phyloP scores from a whole-genome alignment of 2,113 vertebrate species.

The Morphnarchus princeps region DNA sequence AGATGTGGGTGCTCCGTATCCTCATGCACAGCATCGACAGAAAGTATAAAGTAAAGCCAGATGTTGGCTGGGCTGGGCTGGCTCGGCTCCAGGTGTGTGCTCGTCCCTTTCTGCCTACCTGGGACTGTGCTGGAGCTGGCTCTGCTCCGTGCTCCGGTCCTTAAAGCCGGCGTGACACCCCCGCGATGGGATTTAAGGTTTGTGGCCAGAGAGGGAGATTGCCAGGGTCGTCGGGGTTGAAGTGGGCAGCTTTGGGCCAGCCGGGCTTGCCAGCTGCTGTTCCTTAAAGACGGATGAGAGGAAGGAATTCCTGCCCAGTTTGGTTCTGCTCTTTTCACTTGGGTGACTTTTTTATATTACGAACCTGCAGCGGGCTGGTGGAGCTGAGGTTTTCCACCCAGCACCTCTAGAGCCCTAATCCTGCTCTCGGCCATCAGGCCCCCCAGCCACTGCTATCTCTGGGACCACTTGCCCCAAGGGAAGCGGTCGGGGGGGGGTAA shows the following conservation, averaged over 20 bases:
- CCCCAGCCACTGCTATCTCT: rapidly evolving
- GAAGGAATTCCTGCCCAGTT: background rate
- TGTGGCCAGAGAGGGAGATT: background rate
- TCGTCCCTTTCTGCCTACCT: background rate
- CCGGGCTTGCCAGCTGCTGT: background rate
- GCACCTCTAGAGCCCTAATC: background rate
- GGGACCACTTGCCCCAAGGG: background rate
- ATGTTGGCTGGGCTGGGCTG: background rate
- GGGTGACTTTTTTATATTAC: background rate
- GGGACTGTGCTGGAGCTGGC: background rate
- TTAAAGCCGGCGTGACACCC: background rate
- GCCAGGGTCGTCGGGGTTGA: rapidly evolving
- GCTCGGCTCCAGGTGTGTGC: background rate
- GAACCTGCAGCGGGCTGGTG: background rate
- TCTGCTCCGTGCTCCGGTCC: background rate
- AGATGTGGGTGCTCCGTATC: background rate
- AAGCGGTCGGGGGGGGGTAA: background rate
- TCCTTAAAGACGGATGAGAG: rapidly evolving
- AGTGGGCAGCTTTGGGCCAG: background rate
- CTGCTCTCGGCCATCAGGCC: background rate
- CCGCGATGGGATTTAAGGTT: rapidly evolving
- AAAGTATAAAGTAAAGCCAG: constrained; percentile 15
- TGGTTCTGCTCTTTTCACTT: background rate
- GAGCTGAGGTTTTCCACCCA: background rate
- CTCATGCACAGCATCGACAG: background rate